Evolutionary conservation across 2,113 vertebrate species (phyloP).

Genomic region (Rhadina sibilatrix): DNA sequence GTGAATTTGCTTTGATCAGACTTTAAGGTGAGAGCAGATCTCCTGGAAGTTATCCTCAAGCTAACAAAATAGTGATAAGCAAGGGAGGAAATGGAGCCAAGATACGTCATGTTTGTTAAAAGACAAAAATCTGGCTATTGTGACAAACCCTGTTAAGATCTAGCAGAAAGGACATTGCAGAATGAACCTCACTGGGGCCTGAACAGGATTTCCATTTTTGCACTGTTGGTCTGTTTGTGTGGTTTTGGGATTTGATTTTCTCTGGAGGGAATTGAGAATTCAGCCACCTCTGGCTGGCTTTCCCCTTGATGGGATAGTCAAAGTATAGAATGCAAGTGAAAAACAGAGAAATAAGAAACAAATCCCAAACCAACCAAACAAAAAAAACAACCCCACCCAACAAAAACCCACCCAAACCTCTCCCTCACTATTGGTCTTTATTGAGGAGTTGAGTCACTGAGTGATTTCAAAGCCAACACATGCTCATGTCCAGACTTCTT

Average conservation of each 20-base stretch:
- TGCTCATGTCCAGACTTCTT: background rate
- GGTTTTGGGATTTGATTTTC: background rate
- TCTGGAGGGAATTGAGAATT: background rate
- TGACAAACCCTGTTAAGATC: background rate
- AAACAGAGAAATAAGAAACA: background rate
- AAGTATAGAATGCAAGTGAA: background rate
- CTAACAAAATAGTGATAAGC: constrained; percentile 63
- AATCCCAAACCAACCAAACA: background rate
- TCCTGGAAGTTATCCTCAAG: constrained; percentile 57
- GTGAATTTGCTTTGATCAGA: constrained; percentile 51
- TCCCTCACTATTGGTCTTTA: background rate
- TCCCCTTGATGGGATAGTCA: background rate
- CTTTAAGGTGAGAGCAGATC: constrained; percentile 52
- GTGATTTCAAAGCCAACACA: background rate
- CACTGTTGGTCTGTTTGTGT: background rate
- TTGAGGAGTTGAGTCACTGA: background rate
- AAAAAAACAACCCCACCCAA: background rate
- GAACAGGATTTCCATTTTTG: constrained; percentile 19
- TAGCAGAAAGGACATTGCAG: background rate
- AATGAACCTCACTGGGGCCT: background rate
- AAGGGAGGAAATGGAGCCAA: constrained; percentile 33
- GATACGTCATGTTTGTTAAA: constrained; percentile 3
- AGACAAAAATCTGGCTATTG: constrained; percentile 23
- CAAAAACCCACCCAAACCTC: background rate
- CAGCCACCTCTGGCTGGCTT: background rate